Evolutionary conservation across 2,113 vertebrate species (phyloP).

Genomic region (Eulacestoma nigropectus): DNA sequence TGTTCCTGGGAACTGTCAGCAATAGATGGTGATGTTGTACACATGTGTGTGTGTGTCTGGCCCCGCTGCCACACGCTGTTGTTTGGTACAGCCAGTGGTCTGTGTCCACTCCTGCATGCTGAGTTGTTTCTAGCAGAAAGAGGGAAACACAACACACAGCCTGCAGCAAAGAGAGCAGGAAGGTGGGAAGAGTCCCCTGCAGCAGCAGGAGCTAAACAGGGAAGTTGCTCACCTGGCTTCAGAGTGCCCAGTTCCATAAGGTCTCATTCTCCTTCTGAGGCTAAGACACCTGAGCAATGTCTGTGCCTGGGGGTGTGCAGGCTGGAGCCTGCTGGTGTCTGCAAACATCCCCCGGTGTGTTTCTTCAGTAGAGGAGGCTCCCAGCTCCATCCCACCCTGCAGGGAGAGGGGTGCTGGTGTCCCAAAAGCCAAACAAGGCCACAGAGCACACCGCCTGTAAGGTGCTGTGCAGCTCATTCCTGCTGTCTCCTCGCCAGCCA

Average conservation of each 20-base stretch:
- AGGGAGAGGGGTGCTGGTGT: neutral
- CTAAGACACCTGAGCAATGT: fast-evolving
- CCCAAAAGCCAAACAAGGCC: neutral
- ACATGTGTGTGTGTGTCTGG: too few relatives aligned
- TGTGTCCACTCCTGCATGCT: fast-evolving
- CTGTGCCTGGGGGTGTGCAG: neutral
- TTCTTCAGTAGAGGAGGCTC: neutral
- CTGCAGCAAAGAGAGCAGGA: neutral
- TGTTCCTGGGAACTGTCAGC: neutral
- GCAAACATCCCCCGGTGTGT: fast-evolving
- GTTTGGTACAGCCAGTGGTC: neutral
- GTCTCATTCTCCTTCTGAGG: neutral
- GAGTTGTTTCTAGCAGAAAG: neutral
- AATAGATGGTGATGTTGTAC: neutral
- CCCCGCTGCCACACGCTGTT: fast-evolving
- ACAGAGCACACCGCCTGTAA: fast-evolving
- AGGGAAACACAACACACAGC: neutral
- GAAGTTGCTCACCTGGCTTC: neutral
- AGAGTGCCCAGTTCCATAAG: neutral
- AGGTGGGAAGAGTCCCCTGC: neutral
- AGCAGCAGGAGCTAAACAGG: neutral
- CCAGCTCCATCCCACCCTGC: neutral
- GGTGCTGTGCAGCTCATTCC: neutral
- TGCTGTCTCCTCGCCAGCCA: fast-evolving
- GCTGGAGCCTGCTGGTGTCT: neutral